A percentile compares a stretch with the other conserved stretches of the same genome.
phyloP scores from a whole-genome alignment of 1,140 invertebrate species.

The Euglossa dilemma region DNA sequence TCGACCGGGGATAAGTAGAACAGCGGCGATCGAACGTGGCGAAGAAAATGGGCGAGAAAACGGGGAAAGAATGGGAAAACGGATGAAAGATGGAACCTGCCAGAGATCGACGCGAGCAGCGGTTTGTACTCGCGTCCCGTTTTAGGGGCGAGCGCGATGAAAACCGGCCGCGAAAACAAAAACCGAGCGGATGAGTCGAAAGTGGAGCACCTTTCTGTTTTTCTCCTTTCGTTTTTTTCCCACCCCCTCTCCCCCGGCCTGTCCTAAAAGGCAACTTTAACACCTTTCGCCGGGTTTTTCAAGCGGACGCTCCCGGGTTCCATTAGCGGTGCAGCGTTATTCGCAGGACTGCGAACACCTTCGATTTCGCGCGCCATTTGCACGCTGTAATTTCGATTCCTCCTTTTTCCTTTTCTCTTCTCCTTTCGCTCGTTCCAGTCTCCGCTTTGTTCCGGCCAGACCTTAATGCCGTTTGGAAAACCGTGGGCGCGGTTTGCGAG shows the following conservation, averaged over 20 bases:
- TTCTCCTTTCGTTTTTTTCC: neutral
- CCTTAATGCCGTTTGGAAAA: slow-evolving; percentile 1
- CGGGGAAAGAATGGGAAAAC: too few species aligned
- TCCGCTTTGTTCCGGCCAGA: neutral
- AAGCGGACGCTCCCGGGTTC: slow-evolving; percentile 26
- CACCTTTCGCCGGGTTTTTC: slow-evolving; percentile 35
- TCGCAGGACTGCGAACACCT: slow-evolving; percentile 34
- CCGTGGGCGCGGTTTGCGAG: neutral
- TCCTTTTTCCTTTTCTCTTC: neutral
- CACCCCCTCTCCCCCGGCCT: too few species aligned
- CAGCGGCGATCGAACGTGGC: slow-evolving; percentile 11
- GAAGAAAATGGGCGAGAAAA: neutral
- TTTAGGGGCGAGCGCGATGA: slow-evolving; percentile 15
- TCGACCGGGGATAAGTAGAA: slow-evolving; percentile 6
- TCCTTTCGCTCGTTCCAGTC: neutral
- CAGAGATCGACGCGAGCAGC: neutral
- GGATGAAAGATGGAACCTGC: neutral
- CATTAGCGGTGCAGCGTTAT: slow-evolving; percentile 30
- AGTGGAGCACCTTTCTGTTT: slow-evolving; percentile 33
- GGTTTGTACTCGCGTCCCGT: slow-evolving; percentile 17
- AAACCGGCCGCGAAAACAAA: slow-evolving; percentile 34
- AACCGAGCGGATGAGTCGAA: slow-evolving; percentile 40
- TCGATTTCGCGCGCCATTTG: slow-evolving; percentile 30
- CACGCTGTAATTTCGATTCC: neutral
- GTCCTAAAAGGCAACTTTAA: slow-evolving; percentile 43